Conservation (phyloP, 2,888 invertebrate genomes). For the Eubasilissa splendida region DNA sequence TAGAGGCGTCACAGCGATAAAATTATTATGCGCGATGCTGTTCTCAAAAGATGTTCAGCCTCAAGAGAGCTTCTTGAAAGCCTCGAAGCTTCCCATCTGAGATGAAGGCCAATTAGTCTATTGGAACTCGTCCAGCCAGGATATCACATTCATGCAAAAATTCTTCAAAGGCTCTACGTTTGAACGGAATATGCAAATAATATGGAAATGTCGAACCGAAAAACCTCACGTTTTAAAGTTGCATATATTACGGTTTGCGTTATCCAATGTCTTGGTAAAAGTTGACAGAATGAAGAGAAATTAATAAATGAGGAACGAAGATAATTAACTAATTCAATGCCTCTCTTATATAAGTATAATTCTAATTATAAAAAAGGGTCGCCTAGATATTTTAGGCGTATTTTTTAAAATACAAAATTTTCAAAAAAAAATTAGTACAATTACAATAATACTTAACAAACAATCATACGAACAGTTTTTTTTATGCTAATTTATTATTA, state of each 20-base stretch:
- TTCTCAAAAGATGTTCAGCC: conserved; percentile 17
- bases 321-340: too few species aligned
- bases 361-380: too few species aligned
- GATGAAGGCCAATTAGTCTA: conserved; percentile 45
- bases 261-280: neutral
- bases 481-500: too few species aligned
- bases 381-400: too few species aligned
- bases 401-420: too few species aligned
- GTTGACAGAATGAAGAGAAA: conserved; percentile 10
- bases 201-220: conserved; percentile 19
- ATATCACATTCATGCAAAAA: conserved; percentile 19
- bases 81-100: conserved; percentile 11
- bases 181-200: conserved; percentile 40
- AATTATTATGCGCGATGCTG: conserved; percentile 25
- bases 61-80: conserved; percentile 18
- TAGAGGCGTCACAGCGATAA: too few species aligned
- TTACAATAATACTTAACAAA: too few species aligned
- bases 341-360: too few species aligned
- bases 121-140: conserved; percentile 43
- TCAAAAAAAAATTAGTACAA: too few species aligned
- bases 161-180: conserved; percentile 17
- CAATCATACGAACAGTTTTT: too few species aligned
- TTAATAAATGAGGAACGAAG: neutral
- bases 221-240: neutral
- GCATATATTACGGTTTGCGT: too few species aligned